Conservation (phyloP, 2,113 vertebrate genomes). For the Morone chrysops region DNA sequence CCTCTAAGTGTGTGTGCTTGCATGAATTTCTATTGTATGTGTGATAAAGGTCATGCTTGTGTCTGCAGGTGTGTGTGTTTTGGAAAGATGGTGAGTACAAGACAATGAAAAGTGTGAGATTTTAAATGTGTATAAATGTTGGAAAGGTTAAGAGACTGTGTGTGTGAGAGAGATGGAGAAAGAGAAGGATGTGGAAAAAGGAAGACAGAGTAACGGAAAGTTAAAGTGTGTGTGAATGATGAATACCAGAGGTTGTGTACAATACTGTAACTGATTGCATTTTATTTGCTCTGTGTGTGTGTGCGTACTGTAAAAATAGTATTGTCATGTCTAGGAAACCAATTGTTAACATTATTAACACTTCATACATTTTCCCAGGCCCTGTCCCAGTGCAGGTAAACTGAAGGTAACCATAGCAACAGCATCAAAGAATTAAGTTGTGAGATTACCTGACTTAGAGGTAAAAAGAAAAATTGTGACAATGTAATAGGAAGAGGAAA, state of each 20-base stretch:
- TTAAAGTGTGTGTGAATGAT: constrained; percentile 36
- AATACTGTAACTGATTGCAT: constrained; percentile 23
- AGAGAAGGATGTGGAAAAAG: constrained; percentile 59
- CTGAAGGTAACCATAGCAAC: too few relatives aligned
- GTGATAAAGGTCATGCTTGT: background rate
- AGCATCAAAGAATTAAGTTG: too few relatives aligned
- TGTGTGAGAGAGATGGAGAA: background rate
- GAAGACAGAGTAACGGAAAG: constrained; percentile 57
- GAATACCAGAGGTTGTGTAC: constrained; percentile 35
- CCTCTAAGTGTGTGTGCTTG: background rate
- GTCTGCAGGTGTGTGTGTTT: background rate
- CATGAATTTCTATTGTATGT: background rate
- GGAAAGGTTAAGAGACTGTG: constrained; percentile 25
- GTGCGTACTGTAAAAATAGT: constrained; percentile 3
- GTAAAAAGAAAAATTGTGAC: too few relatives aligned
- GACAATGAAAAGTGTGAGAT: constrained; percentile 11
- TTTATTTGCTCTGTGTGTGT: constrained; percentile 31
- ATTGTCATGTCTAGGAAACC: background rate
- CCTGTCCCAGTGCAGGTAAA: too few relatives aligned
- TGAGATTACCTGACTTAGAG: too few relatives aligned
- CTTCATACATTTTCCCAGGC: too few relatives aligned
- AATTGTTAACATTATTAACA: background rate
- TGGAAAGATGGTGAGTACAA: constrained; percentile 1
- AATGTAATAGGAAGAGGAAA: too few relatives aligned
- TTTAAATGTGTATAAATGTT: constrained; percentile 2